A percentile compares a stretch with the other conserved stretches of the same genome.
Evolutionary conservation across 2,113 vertebrate genomes (phyloP).

Genomic region (Embiotoca jacksoni): DNA sequence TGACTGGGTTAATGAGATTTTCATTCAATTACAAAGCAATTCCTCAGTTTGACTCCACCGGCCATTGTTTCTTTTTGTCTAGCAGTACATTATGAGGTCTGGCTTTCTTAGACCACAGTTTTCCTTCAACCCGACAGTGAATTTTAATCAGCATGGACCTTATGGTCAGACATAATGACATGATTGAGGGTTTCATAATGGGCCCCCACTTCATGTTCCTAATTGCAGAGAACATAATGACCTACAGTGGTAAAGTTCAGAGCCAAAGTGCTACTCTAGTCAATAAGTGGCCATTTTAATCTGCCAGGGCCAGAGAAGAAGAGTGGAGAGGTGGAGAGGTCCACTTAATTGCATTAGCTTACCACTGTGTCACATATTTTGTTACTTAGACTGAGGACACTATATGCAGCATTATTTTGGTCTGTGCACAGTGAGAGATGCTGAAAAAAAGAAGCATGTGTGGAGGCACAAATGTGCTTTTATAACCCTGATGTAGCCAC

Average conservation of each 20-base stretch:
- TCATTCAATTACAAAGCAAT: slow-evolving; percentile 46
- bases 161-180: slow-evolving; percentile 58
- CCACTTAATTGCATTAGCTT: slow-evolving; percentile 53
- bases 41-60: slow-evolving; percentile 30
- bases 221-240: slow-evolving; percentile 72
- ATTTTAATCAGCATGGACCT: slow-evolving; percentile 45
- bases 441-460: neutral
- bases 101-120: slow-evolving; percentile 17
- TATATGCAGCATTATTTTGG: slow-evolving; percentile 2
- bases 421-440: neutral
- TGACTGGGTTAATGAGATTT: slow-evolving; percentile 39
- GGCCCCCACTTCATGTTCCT: slow-evolving; percentile 63
- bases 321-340: slow-evolving; percentile 53
- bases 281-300: slow-evolving; percentile 76
- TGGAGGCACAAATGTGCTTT: neutral
- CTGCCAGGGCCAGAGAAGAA: slow-evolving; percentile 31
- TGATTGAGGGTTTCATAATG: slow-evolving; percentile 68
- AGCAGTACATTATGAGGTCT: slow-evolving; percentile 1
- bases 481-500: neutral
- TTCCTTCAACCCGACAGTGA: neutral
- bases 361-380: slow-evolving; percentile 39
- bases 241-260: slow-evolving; percentile 50
- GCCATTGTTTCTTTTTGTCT: slow-evolving; percentile 23
- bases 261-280: slow-evolving; percentile 69
- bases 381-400: slow-evolving; percentile 12